phyloP scores from a whole-genome alignment of 2,113 vertebrate species.

The Myiozetetes cayanensis region DNA sequence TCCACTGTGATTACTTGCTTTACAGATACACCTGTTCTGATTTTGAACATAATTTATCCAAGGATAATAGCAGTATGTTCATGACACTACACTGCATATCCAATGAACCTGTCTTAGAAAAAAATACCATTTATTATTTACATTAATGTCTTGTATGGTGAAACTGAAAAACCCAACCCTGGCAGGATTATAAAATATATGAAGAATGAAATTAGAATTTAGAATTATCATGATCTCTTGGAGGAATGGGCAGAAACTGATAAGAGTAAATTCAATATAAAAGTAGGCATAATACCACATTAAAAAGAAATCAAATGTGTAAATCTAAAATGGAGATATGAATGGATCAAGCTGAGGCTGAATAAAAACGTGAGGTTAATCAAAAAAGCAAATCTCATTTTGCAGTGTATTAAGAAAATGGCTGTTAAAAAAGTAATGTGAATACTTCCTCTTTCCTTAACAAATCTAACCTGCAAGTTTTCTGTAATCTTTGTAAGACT shows the following conservation, averaged over 20 bases:
- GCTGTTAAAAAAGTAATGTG: background rate
- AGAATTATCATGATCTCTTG: background rate
- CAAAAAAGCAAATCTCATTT: background rate
- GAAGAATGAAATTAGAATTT: background rate
- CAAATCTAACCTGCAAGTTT: background rate
- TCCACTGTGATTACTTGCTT: background rate
- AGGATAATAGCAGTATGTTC: background rate
- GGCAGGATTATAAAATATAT: background rate
- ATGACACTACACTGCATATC: background rate
- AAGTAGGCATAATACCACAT: background rate
- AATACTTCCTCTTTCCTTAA: background rate
- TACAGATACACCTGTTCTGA: background rate
- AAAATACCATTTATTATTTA: background rate
- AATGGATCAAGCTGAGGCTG: background rate
- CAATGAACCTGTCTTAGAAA: background rate
- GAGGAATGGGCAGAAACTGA: background rate
- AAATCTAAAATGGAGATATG: background rate
- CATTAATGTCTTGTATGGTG: background rate
- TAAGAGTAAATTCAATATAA: background rate
- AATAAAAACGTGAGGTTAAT: background rate
- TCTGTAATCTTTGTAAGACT: background rate
- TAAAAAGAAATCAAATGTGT: background rate
- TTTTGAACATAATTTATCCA: background rate
- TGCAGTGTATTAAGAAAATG: background rate
- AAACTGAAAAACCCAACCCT: background rate